phyloP scores from a whole-genome alignment of 2,113 vertebrate genomes.

The Brachirus orientalis region DNA sequence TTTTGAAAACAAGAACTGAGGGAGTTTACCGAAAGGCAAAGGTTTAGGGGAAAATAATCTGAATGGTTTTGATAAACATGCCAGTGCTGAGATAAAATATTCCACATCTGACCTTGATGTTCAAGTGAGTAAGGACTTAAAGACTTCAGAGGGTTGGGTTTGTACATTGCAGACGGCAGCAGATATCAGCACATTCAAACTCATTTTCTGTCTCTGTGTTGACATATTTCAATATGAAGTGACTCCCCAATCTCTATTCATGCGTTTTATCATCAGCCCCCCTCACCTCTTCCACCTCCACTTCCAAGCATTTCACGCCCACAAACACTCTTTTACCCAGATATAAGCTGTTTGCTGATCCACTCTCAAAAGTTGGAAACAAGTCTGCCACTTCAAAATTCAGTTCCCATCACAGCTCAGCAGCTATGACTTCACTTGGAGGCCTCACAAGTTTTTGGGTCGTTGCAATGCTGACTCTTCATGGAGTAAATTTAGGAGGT shows the following conservation, averaged over 20 bases:
- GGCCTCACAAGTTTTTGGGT: constrained; percentile 44
- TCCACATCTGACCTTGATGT: background rate
- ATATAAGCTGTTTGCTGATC: constrained; percentile 38
- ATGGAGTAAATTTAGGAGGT: constrained; percentile 55
- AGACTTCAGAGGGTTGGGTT: background rate
- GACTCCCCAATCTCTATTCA: background rate
- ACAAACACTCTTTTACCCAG: background rate
- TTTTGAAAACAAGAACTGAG: background rate
- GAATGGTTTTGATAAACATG: constrained; percentile 5
- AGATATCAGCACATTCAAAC: constrained; percentile 11
- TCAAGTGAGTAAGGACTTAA: too few species aligned
- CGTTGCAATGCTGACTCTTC: constrained; percentile 42
- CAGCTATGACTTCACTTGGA: constrained; percentile 51
- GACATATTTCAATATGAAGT: background rate
- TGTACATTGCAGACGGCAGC: background rate
- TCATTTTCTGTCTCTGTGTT: constrained; percentile 24
- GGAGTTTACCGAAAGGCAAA: constrained; percentile 4
- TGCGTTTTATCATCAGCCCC: background rate
- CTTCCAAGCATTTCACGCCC: constrained; percentile 32
- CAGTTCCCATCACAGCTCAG: background rate
- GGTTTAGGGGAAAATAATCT: constrained; percentile 7
- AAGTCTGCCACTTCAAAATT: background rate
- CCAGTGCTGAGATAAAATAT: background rate
- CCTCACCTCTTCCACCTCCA: background rate
- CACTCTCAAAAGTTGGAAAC: background rate